These are phyloP conservation scores for Platycheirus rosarum DNA, from an alignment of 2,888 invertebrate species.

Conservation along the genomic window DNA sequence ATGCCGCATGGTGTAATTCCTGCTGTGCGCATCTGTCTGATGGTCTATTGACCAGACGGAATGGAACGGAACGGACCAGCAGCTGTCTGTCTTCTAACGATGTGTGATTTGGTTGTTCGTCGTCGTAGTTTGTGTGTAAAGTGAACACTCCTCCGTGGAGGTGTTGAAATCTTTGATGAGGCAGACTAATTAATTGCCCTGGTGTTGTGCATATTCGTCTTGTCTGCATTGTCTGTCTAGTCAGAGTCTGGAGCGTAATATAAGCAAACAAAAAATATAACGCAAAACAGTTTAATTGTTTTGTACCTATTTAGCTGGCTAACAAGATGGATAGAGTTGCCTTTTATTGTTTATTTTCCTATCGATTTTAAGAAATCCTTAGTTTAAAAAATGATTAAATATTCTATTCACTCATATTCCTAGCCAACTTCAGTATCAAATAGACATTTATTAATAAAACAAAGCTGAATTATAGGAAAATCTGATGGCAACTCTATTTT, in stretches of 20 bases:
- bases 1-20: too few relatives aligned
- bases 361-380: too few relatives aligned
- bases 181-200: constrained; percentile 62
- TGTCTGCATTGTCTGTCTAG: constrained; percentile 55
- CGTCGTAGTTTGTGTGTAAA: constrained; percentile 1
- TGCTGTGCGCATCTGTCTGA: constrained; percentile 18
- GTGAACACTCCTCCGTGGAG: constrained; percentile 44
- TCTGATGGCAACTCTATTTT: constrained; percentile 12
- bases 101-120: background rate
- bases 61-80: background rate
- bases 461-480: too few relatives aligned
- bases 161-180: constrained; percentile 67
- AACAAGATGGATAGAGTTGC: too few relatives aligned
- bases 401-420: too few relatives aligned
- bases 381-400: too few relatives aligned
- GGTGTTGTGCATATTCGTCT: constrained; percentile 33
- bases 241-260: constrained; percentile 59
- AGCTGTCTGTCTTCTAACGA: constrained; percentile 30
- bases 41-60: constrained; percentile 32
- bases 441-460: too few relatives aligned
- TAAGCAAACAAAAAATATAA: constrained; percentile 14
- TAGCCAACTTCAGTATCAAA: too few relatives aligned
- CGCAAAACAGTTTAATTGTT: constrained; percentile 54
- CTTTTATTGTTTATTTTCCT: too few relatives aligned
- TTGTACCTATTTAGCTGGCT: constrained; percentile 16